Percentiles rank a stretch among this genome's conserved stretches.
These are phyloP conservation scores for Artemisiospiza belli DNA, from an alignment of 2,113 vertebrate genomes.

Conservation along the genomic window DNA sequence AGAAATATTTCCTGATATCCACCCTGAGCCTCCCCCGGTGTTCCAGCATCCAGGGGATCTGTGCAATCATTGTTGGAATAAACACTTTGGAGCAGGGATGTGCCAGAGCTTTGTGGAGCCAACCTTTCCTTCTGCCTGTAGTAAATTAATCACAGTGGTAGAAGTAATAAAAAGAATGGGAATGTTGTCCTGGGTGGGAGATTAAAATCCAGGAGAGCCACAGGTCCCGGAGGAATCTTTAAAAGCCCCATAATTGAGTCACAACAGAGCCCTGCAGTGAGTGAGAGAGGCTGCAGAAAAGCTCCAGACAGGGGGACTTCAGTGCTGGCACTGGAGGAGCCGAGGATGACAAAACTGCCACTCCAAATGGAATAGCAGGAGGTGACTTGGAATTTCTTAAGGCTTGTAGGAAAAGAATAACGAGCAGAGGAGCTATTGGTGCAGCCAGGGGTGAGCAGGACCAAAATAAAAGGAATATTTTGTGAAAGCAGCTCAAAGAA, in stretches of 20 bases:
- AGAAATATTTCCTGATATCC: neutral
- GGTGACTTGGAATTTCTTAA: neutral
- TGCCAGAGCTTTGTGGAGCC: neutral
- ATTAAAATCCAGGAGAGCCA: conserved; percentile 15
- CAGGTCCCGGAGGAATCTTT: neutral
- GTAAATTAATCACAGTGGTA: neutral
- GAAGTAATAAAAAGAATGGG: neutral
- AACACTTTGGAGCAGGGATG: neutral
- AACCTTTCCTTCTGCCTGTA: neutral
- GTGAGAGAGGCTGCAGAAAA: neutral
- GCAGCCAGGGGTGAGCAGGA: neutral
- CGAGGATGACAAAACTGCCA: neutral
- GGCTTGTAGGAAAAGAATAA: neutral
- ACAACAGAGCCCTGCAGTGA: neutral
- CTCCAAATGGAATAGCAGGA: neutral
- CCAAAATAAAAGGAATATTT: neutral
- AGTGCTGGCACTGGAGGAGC: neutral
- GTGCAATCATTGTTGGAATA: neutral
- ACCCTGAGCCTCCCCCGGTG: neutral
- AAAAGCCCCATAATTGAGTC: conserved; percentile 36
- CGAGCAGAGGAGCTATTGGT: neutral
- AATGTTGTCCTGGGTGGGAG: conserved; percentile 6
- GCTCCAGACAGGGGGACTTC: neutral
- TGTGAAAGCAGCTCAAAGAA: neutral
- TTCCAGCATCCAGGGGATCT: neutral